Percentiles rank a stretch among this genome's conserved stretches.
phyloP scores from a whole-genome alignment of 2,888 invertebrate genomes.

The Neria commutata region DNA sequence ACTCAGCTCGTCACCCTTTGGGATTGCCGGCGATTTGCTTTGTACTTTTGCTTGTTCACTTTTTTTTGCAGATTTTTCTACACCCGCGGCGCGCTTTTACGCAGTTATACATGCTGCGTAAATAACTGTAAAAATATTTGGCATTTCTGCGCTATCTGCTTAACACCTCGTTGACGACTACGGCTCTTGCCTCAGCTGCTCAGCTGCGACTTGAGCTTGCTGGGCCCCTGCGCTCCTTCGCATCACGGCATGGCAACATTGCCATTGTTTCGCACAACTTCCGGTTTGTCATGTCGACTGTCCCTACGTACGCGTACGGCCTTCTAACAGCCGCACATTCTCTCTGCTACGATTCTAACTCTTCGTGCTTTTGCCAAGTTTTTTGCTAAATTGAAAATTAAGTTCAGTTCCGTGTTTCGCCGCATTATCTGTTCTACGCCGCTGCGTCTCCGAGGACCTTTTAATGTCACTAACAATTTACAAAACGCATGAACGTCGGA shows the following conservation, averaged over 20 bases:
- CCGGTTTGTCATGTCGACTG: background rate
- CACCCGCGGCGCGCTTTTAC: no score
- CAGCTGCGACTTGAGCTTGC: no score
- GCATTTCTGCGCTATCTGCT: background rate
- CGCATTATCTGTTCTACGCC: background rate
- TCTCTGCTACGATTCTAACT: background rate
- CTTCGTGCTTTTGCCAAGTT: background rate
- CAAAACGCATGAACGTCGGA: background rate
- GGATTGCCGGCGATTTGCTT: no score
- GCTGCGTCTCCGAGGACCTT: constrained; percentile 1
- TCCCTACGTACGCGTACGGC: no score
- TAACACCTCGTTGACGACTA: background rate
- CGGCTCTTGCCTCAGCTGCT: no score
- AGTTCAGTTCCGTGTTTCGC: constrained; percentile 4
- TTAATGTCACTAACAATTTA: constrained; percentile 6
- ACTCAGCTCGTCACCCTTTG: no score
- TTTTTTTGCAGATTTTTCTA: background rate
- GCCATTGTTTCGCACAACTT: background rate
- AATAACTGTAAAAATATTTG: constrained; percentile 4
- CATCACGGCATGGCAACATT: background rate
- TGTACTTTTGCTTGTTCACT: no score
- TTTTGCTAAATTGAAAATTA: constrained; percentile 5
- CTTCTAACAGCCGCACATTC: no score
- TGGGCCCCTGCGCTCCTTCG: no score
- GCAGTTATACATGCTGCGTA: no score